Percentiles rank a stretch among this genome's conserved stretches.
These are phyloP conservation scores for Pyrrhia umbra DNA, from an alignment of 2,888 invertebrate species.

Conservation along the genomic window DNA sequence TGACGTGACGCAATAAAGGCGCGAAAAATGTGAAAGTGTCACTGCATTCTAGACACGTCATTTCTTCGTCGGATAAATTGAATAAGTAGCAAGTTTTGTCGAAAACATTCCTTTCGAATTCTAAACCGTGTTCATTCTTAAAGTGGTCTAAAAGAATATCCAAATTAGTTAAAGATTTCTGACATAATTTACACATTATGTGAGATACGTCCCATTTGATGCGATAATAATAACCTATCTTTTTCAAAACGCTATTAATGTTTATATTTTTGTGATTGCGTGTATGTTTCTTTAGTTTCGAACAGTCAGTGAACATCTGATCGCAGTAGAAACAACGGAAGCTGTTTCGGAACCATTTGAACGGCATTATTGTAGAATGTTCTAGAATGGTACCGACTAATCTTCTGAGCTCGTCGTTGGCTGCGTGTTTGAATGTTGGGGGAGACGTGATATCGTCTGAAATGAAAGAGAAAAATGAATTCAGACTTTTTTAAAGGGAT, in stretches of 20 bases:
- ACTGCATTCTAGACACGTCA: constrained; percentile 70
- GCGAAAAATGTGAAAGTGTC: constrained; percentile 71
- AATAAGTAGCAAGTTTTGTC: constrained; percentile 63
- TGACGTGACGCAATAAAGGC: constrained; percentile 68
- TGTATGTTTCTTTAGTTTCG: constrained; percentile 34
- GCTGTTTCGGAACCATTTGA: constrained; percentile 65
- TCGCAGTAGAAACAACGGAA: constrained; percentile 70
- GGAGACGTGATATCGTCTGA: constrained; percentile 13
- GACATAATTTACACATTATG: constrained; percentile 70
- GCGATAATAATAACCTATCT: constrained; percentile 46
- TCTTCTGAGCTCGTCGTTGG: constrained; percentile 33
- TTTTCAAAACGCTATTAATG: constrained; percentile 10
- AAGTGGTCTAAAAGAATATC: constrained; percentile 66
- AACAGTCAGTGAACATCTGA: constrained; percentile 36
- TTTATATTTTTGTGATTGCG: constrained; percentile 28
- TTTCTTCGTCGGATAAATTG: constrained; percentile 67
- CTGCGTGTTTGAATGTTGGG: neutral
- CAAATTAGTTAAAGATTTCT: constrained; percentile 55
- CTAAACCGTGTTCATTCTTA: constrained; percentile 56
- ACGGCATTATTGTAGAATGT: constrained; percentile 67
- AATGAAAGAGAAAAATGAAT: constrained; percentile 33
- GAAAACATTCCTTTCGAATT: constrained; percentile 56
- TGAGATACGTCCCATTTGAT: constrained; percentile 75
- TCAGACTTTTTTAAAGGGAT: constrained; percentile 41
- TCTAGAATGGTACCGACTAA: constrained; percentile 53